These are phyloP conservation scores for Dicerorhinus sumatrensis DNA, from an alignment of 2,113 vertebrate species.

Conservation along the genomic window DNA sequence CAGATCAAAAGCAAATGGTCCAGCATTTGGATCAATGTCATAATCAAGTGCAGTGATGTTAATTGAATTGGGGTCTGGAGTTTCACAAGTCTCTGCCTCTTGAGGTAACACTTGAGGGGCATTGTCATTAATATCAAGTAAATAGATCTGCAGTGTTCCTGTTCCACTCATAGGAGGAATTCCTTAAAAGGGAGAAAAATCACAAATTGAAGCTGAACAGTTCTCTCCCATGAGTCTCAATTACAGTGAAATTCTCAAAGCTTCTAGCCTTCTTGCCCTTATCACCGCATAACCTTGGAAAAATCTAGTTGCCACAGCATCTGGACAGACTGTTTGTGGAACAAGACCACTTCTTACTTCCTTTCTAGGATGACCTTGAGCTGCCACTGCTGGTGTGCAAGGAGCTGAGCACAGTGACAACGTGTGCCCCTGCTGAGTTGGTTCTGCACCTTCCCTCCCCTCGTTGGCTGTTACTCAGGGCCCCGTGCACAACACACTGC, in stretches of 20 bases:
- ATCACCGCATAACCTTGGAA: neutral
- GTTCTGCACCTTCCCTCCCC: neutral
- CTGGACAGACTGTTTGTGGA: neutral
- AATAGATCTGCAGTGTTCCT: slow-evolving; percentile 95
- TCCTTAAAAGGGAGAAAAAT: slow-evolving; percentile 86
- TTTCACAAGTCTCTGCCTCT: slow-evolving; percentile 96
- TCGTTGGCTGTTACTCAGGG: too few species aligned
- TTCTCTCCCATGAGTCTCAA: neutral
- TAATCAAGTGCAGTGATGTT: slow-evolving; percentile 97
- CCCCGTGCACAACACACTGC: accelerated
- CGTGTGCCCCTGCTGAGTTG: neutral
- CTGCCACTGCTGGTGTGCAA: neutral
- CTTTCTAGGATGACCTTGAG: neutral
- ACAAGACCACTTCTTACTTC: neutral
- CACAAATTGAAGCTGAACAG: neutral
- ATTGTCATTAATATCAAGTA: slow-evolving; percentile 98
- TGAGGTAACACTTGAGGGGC: slow-evolving; percentile 95
- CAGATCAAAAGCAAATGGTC: slow-evolving; percentile 97
- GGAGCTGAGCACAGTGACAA: neutral
- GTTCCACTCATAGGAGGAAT: slow-evolving; percentile 95
- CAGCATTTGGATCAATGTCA: slow-evolving; percentile 97
- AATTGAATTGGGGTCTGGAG: slow-evolving; percentile 95
- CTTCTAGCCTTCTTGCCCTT: neutral
- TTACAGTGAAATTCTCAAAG: neutral
- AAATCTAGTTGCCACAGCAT: neutral